Evolutionary conservation across 1,140 invertebrate species (phyloP), one percentile per base, ranked within the genome.

Genomic region (Gonioctena quinquepunctata): DNA sequence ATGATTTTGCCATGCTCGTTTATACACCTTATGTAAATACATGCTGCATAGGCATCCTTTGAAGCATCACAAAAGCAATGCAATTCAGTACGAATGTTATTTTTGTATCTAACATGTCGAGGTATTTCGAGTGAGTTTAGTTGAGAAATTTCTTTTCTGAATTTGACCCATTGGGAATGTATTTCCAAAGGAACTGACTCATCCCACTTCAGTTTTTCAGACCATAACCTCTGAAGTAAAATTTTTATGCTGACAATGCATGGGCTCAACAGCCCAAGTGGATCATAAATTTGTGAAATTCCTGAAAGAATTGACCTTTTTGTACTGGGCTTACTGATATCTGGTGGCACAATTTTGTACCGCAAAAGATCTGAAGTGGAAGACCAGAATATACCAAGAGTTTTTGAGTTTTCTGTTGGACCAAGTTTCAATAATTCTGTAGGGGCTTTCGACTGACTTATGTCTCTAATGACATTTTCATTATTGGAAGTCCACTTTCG

Each of bases 191-290:
- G 49, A 16, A 50, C 6, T 16, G 49, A 50, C 11, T 82, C 77
- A 68, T 85, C 81, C 81, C 82, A 84, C 28, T 63, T 63, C 23
- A 80, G 16, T 1, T 79, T 71, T 22, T 65, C n/a, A 26, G 21
- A 18, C 80, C 82, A 84, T 23, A 83, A 48, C 21, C 69, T 33
- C 63, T 85, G 83, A 59, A 86, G 76, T 6, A 86, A 67, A 6
- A 82, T 33, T 74, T 86, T 86, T 2, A 80, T 73, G 18, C 59
- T 66, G 1, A 79, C 72, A 1, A 77, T 76, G 3, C 82, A 52
- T 2, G 84, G 82, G 0, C 77, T 63, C 0, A 84, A 22, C 70
- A 81, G 81, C 0, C 83, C 82, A 3, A 85, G 27, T 0, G 83
- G 84, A 69, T 85, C n/a, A n/a, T n/a, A n/a, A n/a, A n/a, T 84